Evolutionary conservation across 2,888 invertebrate species (phyloP).

Genomic region (Carabus problematicus): DNA sequence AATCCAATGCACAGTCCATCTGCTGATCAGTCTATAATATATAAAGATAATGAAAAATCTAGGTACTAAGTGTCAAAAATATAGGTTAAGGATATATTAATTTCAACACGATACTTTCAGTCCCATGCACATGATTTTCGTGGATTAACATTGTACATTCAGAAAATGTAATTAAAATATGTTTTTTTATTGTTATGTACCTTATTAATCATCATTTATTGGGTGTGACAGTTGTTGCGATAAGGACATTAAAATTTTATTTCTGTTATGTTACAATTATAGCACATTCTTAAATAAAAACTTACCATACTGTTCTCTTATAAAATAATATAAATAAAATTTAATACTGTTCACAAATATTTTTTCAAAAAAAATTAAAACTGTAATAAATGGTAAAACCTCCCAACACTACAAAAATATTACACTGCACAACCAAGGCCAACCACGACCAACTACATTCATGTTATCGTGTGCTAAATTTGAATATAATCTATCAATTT

Average conservation of each 20-base stretch:
- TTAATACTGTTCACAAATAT: constrained; percentile 40
- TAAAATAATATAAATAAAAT: constrained; percentile 42
- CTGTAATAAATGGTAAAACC: constrained; percentile 29
- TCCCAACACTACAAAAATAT: constrained; percentile 40
- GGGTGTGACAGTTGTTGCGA: constrained; percentile 40
- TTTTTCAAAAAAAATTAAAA: constrained; percentile 34
- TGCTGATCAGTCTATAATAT: constrained; percentile 86
- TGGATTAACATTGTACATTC: background rate
- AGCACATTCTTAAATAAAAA: constrained; percentile 12
- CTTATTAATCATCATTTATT: constrained; percentile 38
- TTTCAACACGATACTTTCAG: background rate
- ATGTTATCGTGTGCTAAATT: too few relatives aligned
- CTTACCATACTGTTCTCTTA: constrained; percentile 38
- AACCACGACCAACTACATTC: background rate
- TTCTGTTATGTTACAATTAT: background rate
- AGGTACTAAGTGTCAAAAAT: constrained; percentile 31
- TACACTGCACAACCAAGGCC: constrained; percentile 39
- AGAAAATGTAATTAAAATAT: background rate
- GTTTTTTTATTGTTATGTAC: background rate
- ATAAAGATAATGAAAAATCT: constrained; percentile 21
- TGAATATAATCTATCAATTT: too few relatives aligned
- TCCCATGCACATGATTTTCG: background rate
- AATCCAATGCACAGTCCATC: constrained; percentile 98
- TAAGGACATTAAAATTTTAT: constrained; percentile 31
- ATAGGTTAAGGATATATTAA: constrained; percentile 26